Conservation (phyloP, 1,140 invertebrate genomes). For the Euglossa dilemma region DNA sequence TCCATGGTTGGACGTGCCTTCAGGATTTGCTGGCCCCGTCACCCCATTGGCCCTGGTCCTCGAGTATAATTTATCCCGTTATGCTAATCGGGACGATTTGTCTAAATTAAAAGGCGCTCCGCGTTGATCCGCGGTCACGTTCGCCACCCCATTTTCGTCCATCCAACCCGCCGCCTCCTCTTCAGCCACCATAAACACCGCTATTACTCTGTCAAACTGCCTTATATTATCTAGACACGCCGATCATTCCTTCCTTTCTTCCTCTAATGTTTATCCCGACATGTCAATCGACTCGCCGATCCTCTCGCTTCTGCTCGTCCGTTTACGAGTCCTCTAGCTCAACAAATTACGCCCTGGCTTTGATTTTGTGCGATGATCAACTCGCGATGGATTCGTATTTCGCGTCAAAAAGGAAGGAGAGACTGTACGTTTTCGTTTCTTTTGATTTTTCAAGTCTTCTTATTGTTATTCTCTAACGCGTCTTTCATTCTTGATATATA, state of each 20-base stretch:
- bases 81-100: slow-evolving; percentile 83
- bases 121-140: slow-evolving; percentile 54
- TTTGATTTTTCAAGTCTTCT: too few species aligned
- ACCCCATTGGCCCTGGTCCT: slow-evolving; percentile 61
- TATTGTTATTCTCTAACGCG: too few species aligned
- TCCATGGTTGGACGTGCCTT: slow-evolving; percentile 49
- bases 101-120: slow-evolving; percentile 83
- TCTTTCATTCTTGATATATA: too few species aligned
- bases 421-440: too few species aligned
- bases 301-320: neutral
- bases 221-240: neutral
- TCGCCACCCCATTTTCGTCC: slow-evolving; percentile 32
- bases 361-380: too few species aligned
- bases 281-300: neutral
- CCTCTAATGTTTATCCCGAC: neutral
- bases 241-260: neutral
- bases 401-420: too few species aligned
- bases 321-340: too few species aligned
- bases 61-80: slow-evolving; percentile 82
- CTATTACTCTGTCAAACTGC: neutral
- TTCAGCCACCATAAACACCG: slow-evolving; percentile 26
- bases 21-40: slow-evolving; percentile 39
- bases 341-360: too few species aligned
- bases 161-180: slow-evolving; percentile 9
- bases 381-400: too few species aligned